A percentile compares a stretch with the other conserved stretches of the same genome.
These are phyloP conservation scores for Menidia beryllina DNA, from an alignment of 2,113 vertebrate species.

Conservation along the genomic window DNA sequence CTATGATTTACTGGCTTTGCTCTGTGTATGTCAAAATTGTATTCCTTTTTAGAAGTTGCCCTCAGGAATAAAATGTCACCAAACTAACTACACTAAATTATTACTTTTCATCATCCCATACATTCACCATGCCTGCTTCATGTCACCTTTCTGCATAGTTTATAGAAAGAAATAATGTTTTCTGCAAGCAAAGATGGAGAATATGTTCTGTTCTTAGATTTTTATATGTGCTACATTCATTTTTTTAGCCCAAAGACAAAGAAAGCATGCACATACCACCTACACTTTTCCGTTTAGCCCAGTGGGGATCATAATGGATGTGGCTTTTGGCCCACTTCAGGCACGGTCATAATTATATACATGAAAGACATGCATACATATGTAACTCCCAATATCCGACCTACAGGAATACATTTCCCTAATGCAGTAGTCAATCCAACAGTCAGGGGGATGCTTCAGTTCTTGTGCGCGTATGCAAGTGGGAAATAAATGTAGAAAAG, in stretches of 20 bases:
- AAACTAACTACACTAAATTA: background rate
- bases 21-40: conserved; percentile 10
- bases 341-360: conserved; percentile 57
- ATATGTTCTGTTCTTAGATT: conserved; percentile 38
- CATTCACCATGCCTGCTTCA: background rate
- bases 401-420: conserved; percentile 33
- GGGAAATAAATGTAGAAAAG: background rate
- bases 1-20: background rate
- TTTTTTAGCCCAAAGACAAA: conserved; percentile 46
- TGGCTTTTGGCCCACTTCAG: conserved; percentile 39
- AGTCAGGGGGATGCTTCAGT: conserved; percentile 22
- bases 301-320: conserved; percentile 27
- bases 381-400: conserved; percentile 29
- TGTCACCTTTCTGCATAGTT: background rate
- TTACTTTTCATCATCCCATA: background rate
- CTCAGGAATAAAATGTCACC: background rate
- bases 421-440: conserved; percentile 6
- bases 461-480: background rate
- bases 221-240: conserved; percentile 19
- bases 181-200: conserved; percentile 20
- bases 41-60: background rate
- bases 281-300: conserved; percentile 56
- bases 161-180: conserved; percentile 5
- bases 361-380: conserved; percentile 42
- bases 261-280: conserved; percentile 36